Base-by-base conservation (phyloP, 2,888 invertebrate genomes). In the Malacosoma neustria region DNA sequence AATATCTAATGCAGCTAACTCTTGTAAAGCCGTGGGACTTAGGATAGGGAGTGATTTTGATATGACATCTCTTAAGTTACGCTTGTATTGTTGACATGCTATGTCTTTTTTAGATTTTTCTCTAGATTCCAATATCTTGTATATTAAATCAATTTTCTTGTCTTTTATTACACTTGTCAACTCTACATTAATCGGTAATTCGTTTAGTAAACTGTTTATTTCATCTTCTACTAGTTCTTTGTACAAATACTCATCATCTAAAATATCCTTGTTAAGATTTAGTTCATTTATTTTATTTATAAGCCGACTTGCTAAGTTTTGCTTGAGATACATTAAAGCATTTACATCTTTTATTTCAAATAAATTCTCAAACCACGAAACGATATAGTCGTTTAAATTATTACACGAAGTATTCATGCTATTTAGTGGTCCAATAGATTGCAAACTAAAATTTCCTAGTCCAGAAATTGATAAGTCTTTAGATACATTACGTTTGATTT, bases 211-310 rank as follows among this genome's bases (percentile, higher is more conserved):
- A 41, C 54, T 46, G 33, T 69, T 54, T 7, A 70, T 40, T 57
- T 68, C 66, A 33, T 70, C 64, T 36, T 48, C 48, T 12, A 73
- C 42, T 13, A 69, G 35, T 3, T 66, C 50, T 45, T 58, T 53
- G 39, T 72, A 73, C 7, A 72, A 40, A 22, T 48, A 48, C 36
- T 62, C 55, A 31, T 72, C 67, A 4, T 64, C 57, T 2, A 69
- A 57, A 39, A 68, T 48, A 32, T 66, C 61, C 13, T 66, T 65
- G 33, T 69, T 63, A 36, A 66, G 47, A 48, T 72, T 69, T 22
- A 72, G 49, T 47, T 66, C 62, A 3, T 53, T 57, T 33, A 72
- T 52, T 53, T 62, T 66, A 29, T 57, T 49, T 5, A 57, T 49
- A 29, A 73, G 38, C 47, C 49, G 61, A 22, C 41, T 49, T 7